Conservation (phyloP, 2,888 invertebrate species). For the Eupithecia pulchellata region DNA sequence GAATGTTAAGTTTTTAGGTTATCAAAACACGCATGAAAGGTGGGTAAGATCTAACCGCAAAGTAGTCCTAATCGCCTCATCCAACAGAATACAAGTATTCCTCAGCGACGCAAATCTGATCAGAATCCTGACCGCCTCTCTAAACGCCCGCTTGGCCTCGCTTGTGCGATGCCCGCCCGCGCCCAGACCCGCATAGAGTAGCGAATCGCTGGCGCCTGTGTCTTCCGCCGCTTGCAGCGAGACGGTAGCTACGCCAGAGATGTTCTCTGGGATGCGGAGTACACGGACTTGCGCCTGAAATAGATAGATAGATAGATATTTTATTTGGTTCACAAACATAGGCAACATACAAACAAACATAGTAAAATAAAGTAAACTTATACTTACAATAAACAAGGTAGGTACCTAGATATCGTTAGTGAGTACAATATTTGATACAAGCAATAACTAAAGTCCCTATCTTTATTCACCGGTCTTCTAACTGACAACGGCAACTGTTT, state of each 20-base stretch:
- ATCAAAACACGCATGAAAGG: too few relatives aligned
- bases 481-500: too few relatives aligned
- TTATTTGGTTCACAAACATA: too few relatives aligned
- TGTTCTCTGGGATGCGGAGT: constrained; percentile 70
- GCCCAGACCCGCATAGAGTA: constrained; percentile 73
- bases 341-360: too few relatives aligned
- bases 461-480: too few relatives aligned
- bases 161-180: constrained; percentile 76
- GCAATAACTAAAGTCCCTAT: too few relatives aligned
- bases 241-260: constrained; percentile 75
- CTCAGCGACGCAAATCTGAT: constrained; percentile 82
- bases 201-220: constrained; percentile 60
- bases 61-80: constrained; percentile 70
- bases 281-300: constrained; percentile 76
- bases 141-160: constrained; percentile 76
- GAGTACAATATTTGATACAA: too few relatives aligned
- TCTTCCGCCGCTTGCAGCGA: constrained; percentile 72
- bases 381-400: too few relatives aligned
- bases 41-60: constrained; percentile 61
- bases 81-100: constrained; percentile 71
- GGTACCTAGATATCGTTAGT: too few relatives aligned
- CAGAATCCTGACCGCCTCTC: constrained; percentile 69
- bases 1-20: too few relatives aligned
- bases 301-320: too few relatives aligned
- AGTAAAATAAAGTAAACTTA: too few relatives aligned